Percentiles rank a stretch among this genome's conserved stretches.
These are phyloP conservation scores for Saguinus imperator DNA, from an alignment of 2,113 vertebrate species.

Conservation along the genomic window DNA sequence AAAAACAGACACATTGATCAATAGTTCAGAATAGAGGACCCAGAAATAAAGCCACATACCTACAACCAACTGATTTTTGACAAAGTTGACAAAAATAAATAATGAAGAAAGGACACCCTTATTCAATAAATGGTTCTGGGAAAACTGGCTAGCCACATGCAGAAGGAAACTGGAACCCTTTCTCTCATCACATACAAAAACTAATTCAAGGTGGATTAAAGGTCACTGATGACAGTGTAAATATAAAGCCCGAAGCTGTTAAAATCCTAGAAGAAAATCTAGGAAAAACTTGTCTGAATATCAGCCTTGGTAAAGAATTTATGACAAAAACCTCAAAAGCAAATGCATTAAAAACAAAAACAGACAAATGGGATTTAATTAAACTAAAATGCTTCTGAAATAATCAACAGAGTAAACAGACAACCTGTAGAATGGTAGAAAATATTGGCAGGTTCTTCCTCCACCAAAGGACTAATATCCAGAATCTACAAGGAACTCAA, in stretches of 20 bases:
- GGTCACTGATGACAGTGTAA: neutral
- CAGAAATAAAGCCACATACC: neutral
- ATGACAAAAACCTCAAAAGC: neutral
- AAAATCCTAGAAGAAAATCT: neutral
- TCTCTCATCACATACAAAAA: neutral
- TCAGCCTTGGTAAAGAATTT: neutral
- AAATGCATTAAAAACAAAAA: neutral
- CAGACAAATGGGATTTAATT: neutral
- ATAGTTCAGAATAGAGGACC: neutral
- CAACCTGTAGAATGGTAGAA: neutral
- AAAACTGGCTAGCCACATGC: neutral
- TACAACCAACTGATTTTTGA: neutral
- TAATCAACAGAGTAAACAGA: neutral
- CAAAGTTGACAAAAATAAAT: neutral
- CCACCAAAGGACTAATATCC: neutral
- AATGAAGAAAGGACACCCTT: neutral
- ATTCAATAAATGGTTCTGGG: neutral
- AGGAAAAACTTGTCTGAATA: neutral
- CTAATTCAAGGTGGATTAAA: neutral
- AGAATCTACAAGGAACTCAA: neutral
- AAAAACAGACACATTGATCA: neutral
- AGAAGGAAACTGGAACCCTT: neutral
- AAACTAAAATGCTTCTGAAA: neutral
- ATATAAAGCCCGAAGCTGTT: neutral
- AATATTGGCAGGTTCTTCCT: neutral